Conservation (phyloP, 2,113 vertebrate genomes). For the Nyctereutes procyonoides region DNA sequence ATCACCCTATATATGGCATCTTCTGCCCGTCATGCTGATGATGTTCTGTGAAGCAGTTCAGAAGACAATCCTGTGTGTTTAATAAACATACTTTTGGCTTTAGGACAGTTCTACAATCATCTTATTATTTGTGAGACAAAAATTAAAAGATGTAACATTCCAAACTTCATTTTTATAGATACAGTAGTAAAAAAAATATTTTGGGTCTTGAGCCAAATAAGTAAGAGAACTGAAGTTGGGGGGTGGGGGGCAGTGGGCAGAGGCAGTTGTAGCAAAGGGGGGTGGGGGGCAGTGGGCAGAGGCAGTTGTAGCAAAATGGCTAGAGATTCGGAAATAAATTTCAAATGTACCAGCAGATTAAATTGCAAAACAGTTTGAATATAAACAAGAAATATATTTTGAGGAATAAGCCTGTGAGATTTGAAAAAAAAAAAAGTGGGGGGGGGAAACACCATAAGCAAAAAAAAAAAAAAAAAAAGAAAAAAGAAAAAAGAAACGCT, state of each 20-base stretch:
- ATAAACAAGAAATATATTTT: not conserved
- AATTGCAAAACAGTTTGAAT: not conserved
- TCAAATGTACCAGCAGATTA: not conserved
- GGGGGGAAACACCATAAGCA: not conserved
- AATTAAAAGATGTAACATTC: not conserved
- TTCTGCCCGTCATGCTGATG: not conserved
- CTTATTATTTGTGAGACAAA: not conserved
- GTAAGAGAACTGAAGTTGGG: not conserved
- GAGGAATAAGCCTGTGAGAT: not conserved
- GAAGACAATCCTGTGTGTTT: not conserved
- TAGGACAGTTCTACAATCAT: not conserved
- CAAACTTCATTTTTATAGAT: not conserved
- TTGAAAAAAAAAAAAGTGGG: not conserved
- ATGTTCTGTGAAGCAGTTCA: not conserved
- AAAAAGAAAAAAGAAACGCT: not conserved
- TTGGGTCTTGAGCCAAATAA: not conserved
- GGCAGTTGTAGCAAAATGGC: not conserved
- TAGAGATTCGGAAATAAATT: not conserved
- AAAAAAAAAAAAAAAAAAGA: not conserved
- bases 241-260: not conserved
- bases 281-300: not conserved
- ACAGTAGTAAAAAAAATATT: not conserved
- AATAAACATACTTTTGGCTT: not conserved
- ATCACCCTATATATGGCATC: not conserved
- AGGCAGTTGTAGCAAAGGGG: not conserved